A percentile compares a stretch with the other conserved stretches of the same genome.
These are phyloP conservation scores for Bursaphelenchus okinawaensis DNA, from an alignment of 2,888 invertebrate species.

Conservation along the genomic window DNA sequence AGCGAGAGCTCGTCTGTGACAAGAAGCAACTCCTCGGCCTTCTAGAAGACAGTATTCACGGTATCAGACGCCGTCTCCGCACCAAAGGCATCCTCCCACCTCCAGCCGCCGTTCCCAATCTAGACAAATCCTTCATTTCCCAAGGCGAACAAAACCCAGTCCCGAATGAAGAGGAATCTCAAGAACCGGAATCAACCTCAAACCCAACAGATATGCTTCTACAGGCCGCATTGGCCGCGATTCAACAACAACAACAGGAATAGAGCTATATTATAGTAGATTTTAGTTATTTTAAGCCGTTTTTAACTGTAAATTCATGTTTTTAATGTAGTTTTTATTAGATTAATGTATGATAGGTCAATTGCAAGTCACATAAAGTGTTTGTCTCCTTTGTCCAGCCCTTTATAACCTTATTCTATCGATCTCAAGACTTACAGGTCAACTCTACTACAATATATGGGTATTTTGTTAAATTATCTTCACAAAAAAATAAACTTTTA, in stretches of 20 bases:
- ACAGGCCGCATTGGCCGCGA: neutral
- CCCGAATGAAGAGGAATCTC: neutral
- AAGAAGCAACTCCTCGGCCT: neutral
- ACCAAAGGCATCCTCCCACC: neutral
- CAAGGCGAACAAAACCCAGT: neutral
- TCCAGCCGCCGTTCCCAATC: neutral
- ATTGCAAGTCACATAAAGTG: too few relatives aligned
- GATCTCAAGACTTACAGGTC: too few relatives aligned
- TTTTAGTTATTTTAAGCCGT: too few relatives aligned
- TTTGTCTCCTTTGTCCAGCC: too few relatives aligned
- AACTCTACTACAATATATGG: too few relatives aligned
- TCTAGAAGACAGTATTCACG: neutral
- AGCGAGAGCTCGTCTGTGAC: neutral
- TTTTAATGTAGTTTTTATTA: too few relatives aligned
- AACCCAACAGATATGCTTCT: neutral
- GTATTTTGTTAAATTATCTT: too few relatives aligned
- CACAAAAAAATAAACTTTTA: too few relatives aligned
- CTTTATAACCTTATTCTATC: too few relatives aligned
- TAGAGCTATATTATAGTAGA: neutral
- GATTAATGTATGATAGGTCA: too few relatives aligned
- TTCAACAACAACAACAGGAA: neutral
- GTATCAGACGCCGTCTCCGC: neutral
- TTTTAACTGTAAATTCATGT: too few relatives aligned
- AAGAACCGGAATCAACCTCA: neutral
- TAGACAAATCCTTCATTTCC: neutral